Evolutionary conservation across 2,797 vertebrate species (phyloP).

Genomic region (Falco columbarius): DNA sequence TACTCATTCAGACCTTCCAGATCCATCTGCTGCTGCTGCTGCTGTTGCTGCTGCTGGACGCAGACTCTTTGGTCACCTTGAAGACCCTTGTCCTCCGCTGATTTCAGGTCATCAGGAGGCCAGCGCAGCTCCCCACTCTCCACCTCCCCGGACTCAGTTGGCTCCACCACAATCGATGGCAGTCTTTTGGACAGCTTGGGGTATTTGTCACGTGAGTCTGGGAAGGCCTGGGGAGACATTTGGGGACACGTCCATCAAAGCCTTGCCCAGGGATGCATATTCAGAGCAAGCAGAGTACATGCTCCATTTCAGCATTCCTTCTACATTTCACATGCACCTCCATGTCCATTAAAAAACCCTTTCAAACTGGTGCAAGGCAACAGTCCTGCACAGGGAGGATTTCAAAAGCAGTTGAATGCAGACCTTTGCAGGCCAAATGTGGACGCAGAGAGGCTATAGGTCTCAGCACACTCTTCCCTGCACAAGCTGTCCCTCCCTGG

Average conservation of each 20-base stretch:
- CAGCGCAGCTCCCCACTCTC: slow-evolving; percentile 92
- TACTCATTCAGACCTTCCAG: slow-evolving; percentile 67
- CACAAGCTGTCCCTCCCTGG: background rate
- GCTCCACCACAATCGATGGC: slow-evolving; percentile 91
- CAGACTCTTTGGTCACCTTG: slow-evolving; percentile 70
- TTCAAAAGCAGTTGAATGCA: background rate
- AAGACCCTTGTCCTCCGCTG: slow-evolving; percentile 75
- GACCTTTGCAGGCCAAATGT: rapidly evolving
- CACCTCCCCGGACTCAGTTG: slow-evolving; percentile 84
- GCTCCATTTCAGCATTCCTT: background rate
- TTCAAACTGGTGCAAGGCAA: background rate
- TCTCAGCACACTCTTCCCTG: background rate
- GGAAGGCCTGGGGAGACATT: slow-evolving; percentile 79
- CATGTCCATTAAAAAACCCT: background rate
- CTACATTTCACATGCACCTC: background rate
- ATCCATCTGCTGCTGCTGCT: slow-evolving; percentile 63
- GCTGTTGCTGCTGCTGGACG: slow-evolving; percentile 51
- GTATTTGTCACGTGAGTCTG: slow-evolving; percentile 84
- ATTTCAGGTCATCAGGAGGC: slow-evolving; percentile 86
- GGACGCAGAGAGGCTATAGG: background rate
- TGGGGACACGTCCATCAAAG: background rate
- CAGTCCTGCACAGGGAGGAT: background rate
- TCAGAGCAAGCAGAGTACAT: background rate
- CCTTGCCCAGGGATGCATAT: background rate
- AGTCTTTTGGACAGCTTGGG: slow-evolving; percentile 90